Conservation (phyloP, 2,888 invertebrate species). For the Spialia ferax region DNA sequence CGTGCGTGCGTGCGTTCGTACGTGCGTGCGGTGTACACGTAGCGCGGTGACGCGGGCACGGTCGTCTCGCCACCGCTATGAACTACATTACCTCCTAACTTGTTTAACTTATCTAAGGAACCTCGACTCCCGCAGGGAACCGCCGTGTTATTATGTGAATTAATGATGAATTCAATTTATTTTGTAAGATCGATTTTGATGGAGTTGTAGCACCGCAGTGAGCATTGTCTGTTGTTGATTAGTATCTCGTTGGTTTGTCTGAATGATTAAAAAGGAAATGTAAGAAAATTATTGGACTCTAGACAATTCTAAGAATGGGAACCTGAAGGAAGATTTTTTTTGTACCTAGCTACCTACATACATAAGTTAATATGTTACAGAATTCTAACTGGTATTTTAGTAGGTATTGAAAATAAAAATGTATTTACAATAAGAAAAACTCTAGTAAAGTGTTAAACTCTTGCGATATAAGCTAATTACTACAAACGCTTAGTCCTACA, state of each 20-base stretch:
- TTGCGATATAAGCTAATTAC: neutral
- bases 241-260: neutral
- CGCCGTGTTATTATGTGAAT: constrained; percentile 27
- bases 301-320: neutral
- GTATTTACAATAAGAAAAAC: neutral
- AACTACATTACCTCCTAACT: constrained; percentile 34
- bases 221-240: constrained; percentile 15
- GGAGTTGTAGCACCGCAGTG: constrained; percentile 32
- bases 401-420: neutral
- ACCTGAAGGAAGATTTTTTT: neutral
- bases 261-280: constrained; percentile 36
- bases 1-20: constrained; percentile 43
- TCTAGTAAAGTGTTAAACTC: neutral
- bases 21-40: constrained; percentile 45
- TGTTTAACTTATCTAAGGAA: constrained; percentile 30
- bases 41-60: constrained; percentile 40
- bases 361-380: neutral
- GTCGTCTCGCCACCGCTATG: constrained; percentile 29
- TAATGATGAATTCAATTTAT: constrained; percentile 34
- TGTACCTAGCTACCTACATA: neutral
- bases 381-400: neutral
- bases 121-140: constrained; percentile 11
- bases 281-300: constrained; percentile 13
- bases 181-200: constrained; percentile 34
- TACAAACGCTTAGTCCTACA: neutral